Conservation (phyloP, 2,113 vertebrate genomes). For the Numida meleagris region DNA sequence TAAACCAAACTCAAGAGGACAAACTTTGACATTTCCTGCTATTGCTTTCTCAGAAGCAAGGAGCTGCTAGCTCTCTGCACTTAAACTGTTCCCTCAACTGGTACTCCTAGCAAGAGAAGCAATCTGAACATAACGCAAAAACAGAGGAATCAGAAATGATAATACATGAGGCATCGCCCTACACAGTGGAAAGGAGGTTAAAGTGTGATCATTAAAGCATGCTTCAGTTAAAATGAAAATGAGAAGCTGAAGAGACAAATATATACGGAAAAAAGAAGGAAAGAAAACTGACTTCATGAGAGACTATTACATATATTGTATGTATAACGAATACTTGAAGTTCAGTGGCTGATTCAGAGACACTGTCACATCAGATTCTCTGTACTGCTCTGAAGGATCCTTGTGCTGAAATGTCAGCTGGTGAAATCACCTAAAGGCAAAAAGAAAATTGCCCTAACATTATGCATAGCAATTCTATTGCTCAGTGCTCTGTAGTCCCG, state of each 20-base stretch:
- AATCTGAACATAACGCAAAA: not conserved
- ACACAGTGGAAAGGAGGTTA: not conserved
- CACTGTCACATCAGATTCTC: slow-evolving; percentile 59
- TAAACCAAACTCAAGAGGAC: not conserved
- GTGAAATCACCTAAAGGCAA: slow-evolving; percentile 43
- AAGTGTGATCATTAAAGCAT: not conserved
- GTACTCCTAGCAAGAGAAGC: not conserved
- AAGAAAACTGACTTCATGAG: not conserved
- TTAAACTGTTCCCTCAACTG: not conserved
- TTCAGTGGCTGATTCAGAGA: slow-evolving; percentile 31
- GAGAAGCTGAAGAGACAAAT: not conserved
- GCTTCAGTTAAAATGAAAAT: slow-evolving; percentile 14
- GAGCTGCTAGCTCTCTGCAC: not conserved
- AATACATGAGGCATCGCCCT: not conserved
- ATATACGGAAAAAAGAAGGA: not conserved
- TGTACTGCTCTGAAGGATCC: slow-evolving; percentile 46
- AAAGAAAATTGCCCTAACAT: slow-evolving; percentile 44
- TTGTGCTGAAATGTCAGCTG: slow-evolving; percentile 63
- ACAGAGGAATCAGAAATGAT: not conserved
- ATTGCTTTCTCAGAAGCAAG: not conserved
- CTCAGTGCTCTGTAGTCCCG: not conserved
- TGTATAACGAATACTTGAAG: not conserved
- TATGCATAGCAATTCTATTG: slow-evolving; percentile 36
- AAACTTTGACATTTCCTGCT: slow-evolving; percentile 16
- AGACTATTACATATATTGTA: not conserved